A percentile compares a stretch with the other conserved stretches of the same genome.
These are phyloP conservation scores for Agapornis roseicollis DNA, from an alignment of 2,113 vertebrate species.

Conservation along the genomic window DNA sequence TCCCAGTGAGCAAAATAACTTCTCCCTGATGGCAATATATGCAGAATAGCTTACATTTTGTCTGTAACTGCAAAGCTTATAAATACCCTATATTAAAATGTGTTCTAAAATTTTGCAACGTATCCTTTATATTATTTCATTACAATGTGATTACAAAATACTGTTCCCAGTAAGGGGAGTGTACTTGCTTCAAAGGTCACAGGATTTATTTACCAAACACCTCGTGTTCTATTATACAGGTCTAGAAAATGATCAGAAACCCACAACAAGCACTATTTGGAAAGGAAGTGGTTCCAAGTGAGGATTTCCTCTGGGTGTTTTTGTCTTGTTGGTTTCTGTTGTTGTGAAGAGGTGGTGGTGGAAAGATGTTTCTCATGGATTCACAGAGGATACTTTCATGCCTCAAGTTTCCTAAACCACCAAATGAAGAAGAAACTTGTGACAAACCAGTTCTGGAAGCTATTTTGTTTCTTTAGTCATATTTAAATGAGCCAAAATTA, in stretches of 20 bases:
- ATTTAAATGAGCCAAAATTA: not conserved
- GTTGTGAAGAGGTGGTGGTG: not conserved
- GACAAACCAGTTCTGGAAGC: not conserved
- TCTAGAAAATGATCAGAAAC: not conserved
- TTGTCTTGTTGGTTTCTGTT: not conserved
- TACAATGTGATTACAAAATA: not conserved
- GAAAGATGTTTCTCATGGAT: not conserved
- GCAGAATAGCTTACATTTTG: not conserved
- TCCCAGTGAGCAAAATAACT: not conserved
- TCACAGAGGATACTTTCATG: not conserved
- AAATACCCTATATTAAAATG: not conserved
- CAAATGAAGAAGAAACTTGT: not conserved
- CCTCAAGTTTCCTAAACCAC: not conserved
- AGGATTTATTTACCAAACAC: not conserved
- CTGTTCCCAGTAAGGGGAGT: not conserved
- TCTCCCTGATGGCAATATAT: not conserved
- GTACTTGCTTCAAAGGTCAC: not conserved
- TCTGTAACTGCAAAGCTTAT: not conserved
- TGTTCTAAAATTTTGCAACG: not conserved
- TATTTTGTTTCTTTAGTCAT: not conserved
- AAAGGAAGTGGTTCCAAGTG: not conserved
- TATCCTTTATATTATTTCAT: slow-evolving; percentile 10
- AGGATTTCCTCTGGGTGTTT: not conserved
- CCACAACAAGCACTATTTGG: not conserved
- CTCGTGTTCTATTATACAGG: not conserved